These are phyloP conservation scores for Orchesellides sinensis DNA, from an alignment of 2,888 invertebrate genomes.

Conservation along the genomic window DNA sequence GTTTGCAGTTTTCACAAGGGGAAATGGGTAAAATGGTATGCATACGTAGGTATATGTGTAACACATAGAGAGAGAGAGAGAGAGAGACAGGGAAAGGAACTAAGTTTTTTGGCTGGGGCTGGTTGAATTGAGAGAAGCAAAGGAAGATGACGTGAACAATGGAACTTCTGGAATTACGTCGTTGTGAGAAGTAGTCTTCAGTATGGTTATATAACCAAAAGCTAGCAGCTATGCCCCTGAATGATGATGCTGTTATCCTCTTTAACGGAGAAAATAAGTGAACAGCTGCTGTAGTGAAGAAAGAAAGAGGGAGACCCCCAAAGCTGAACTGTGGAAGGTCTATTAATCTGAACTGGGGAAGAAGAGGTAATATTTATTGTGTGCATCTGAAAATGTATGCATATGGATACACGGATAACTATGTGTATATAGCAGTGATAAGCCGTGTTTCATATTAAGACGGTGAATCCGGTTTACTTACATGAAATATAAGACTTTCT, in stretches of 20 bases:
- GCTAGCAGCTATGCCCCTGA: not conserved
- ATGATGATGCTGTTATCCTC: slow-evolving; percentile 54
- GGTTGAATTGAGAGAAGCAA: not conserved
- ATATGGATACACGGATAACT: not conserved
- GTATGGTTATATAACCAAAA: slow-evolving; percentile 1
- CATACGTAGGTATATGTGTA: not conserved
- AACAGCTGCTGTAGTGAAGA: slow-evolving; percentile 53
- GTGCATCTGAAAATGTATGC: slow-evolving; percentile 42
- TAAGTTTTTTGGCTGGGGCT: slow-evolving; percentile 4
- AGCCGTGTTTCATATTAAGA: not conserved
- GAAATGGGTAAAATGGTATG: not conserved
- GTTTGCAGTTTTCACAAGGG: slow-evolving; percentile 8
- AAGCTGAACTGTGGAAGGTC: slow-evolving; percentile 15
- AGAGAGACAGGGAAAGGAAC: slow-evolving; percentile 1
- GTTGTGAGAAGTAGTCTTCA: too few species aligned
- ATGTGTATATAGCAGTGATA: not conserved
- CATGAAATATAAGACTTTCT: too few species aligned
- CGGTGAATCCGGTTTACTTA: not conserved
- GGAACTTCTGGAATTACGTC: slow-evolving; percentile 27
- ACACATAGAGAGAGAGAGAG: too few species aligned
- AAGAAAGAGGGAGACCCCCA: slow-evolving; percentile 41
- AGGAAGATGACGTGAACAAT: slow-evolving; percentile 41
- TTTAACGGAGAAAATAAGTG: slow-evolving; percentile 51
- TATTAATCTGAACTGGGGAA: slow-evolving; percentile 10
- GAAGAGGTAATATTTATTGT: slow-evolving; percentile 40